These are phyloP conservation scores for Sebastes minor DNA, from an alignment of 2,797 vertebrate genomes.

Conservation along the genomic window DNA sequence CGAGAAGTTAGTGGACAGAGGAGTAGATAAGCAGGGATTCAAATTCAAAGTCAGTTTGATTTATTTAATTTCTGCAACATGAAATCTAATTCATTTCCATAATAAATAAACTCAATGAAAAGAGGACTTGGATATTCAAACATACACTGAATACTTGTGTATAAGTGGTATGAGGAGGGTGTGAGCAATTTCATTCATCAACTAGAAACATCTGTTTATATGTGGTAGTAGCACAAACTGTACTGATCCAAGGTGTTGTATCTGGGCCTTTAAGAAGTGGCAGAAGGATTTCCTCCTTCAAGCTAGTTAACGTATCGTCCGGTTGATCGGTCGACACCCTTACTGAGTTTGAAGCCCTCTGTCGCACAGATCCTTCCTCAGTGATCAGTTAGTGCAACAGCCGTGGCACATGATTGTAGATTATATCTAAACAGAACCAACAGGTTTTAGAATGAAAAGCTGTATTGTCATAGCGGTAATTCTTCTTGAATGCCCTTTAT, in stretches of 20 bases:
- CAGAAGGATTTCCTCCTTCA: not conserved
- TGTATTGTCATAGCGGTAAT: not conserved
- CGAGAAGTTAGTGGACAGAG: not conserved
- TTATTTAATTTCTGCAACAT: not conserved
- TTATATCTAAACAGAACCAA: not conserved
- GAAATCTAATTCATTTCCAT: not conserved
- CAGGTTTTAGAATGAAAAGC: not conserved
- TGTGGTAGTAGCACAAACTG: not conserved
- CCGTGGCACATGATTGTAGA: not conserved
- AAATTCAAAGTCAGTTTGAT: not conserved
- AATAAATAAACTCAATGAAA: not conserved
- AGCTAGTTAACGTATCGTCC: too few relatives aligned
- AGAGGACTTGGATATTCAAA: not conserved
- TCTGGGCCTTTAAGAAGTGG: not conserved
- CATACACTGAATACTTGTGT: not conserved
- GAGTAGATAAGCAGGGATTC: not conserved
- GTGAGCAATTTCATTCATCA: not conserved
- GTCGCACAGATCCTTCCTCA: not conserved
- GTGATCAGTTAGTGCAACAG: too few relatives aligned
- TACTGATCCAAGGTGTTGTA: not conserved
- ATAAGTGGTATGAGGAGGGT: too few relatives aligned
- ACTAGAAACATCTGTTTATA: not conserved
- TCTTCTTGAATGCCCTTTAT: not conserved
- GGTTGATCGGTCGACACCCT: not conserved
- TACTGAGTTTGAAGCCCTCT: not conserved